phyloP scores from a whole-genome alignment of 2,888 invertebrate genomes.

The Agelastica alni region DNA sequence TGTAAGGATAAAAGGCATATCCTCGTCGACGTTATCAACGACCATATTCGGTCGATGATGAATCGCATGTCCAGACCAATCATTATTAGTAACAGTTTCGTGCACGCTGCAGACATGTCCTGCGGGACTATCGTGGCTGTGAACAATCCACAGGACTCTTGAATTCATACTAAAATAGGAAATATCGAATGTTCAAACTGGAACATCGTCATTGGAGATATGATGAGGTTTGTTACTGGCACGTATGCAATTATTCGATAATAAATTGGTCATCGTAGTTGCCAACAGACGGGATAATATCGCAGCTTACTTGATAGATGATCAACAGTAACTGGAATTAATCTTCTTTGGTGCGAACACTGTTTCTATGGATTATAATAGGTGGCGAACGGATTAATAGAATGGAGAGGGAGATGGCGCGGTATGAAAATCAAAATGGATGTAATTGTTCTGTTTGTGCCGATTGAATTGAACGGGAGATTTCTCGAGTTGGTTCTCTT shows the following conservation, averaged over 20 bases:
- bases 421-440: conserved; percentile 21
- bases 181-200: conserved; percentile 22
- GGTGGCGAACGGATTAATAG: conserved; percentile 31
- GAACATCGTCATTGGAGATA: conserved; percentile 26
- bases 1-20: no score
- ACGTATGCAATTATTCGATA: conserved; percentile 41
- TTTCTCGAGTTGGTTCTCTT: conserved; percentile 12
- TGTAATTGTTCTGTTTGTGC: conserved; percentile 18
- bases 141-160: conserved; percentile 21
- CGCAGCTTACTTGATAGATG: conserved; percentile 35
- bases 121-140: no score
- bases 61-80: no score
- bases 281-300: conserved; percentile 35
- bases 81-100: no score
- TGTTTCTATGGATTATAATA: conserved; percentile 32
- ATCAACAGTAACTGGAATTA: conserved; percentile 32
- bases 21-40: no score
- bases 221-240: conserved; percentile 37
- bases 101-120: no score
- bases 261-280: conserved; percentile 41
- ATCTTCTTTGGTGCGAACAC: conserved; percentile 27
- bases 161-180: conserved; percentile 11
- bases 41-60: no score
- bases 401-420: conserved; percentile 9
- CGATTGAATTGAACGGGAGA: conserved; percentile 8